Base-by-base conservation (phyloP, 2,888 invertebrate species). In the Drosophila neutralis region DNA sequence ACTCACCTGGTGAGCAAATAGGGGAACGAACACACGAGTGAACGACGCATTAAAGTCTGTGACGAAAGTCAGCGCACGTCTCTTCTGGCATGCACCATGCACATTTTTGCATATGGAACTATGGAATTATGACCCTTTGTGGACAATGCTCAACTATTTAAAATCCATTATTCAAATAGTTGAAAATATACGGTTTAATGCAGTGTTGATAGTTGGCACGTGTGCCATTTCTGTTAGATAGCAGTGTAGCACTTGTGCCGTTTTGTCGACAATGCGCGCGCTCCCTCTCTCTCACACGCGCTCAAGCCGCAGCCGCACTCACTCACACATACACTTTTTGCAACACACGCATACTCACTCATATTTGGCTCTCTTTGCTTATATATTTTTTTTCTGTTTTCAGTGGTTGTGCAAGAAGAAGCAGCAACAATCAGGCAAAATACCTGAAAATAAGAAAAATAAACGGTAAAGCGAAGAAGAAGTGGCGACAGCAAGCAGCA, bases 391-490 rank as follows among this genome's bases (percentile, higher is more conserved):
- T 81, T 85, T 84, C 76, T 88, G 89, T 90, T 90, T 90, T 91
- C 89, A 90, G 91, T 91, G 90, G 91, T 90, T 90, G 90, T 89
- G 84, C 87, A 91, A 87, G 87, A 91, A 91, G 82, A 86, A 91
- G 87, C 83, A 87, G 83, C 84, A 87, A 89, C 90, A 90, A 90
- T 90, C 90, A 87, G 86, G 82, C 83, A 82, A 85, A 90, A 91
- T 88, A 90, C 88, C 85, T 90, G 88, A 89, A 81, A 89, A 83
- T 76, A 84, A 76, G 67, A 64, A 76, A 85, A 87, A 90, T 78
- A 91, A 92, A 91, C 91, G 91, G 91, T 91, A 91, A 91, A 92
- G 83, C 90, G 91, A 90, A 91, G 91, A 91, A 91, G 82, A 91
- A 91, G 82, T 82, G 82, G 86, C 89, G 80, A 88, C 85, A 87